Base-by-base conservation (phyloP, 2,888 invertebrate species). In the Sarcophaga subvicina region DNA sequence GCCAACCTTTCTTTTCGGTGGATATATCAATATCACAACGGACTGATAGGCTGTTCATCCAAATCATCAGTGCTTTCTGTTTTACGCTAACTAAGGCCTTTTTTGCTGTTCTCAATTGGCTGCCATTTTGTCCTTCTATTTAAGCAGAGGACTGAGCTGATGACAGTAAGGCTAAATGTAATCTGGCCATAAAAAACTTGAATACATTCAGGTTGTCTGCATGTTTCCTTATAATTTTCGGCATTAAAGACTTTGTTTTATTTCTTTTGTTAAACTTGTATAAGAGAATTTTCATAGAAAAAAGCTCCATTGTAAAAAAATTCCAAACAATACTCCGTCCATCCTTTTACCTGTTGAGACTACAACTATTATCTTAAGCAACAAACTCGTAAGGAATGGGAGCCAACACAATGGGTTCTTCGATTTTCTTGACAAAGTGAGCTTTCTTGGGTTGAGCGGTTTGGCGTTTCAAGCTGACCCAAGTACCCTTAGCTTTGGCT, bases 311-410 rank as follows among this genome's bases (percentile, higher is more conserved):
- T 76, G 66, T 80, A 86, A 80, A 81, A 80, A 81, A 83, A 66
- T n/a, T 54, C n/a, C 59, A 60, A 85, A 75, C 66, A 70, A 49
- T 69, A 54, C 72, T 63, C 22, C n/a, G 62, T 10, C n/a, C 1
- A 63, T 72, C 17, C 45, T 22, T n/a, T 49, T 47, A 72, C 60
- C 45, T 67, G 45, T 64, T 59, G 59, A 17, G 14, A 64, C 11
- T 27, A 64, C 75, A 60, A n/a, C 4, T 54, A 71, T 25, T 59
- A 73, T 72, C 80, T 97, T 98, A 99, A 91, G 99, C 99, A 95
- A 99, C 97, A 94, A 99, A 99, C 95, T 99, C 99, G 93, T 99
- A 99, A 90, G 98, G 98, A 94, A 99, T 97, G 89, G 99, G 99
- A 89, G 98, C 98, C 91, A 99, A 94, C 88, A 96, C 94, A 90